A percentile compares a stretch with the other conserved stretches of the same genome.
Conservation (phyloP, 2,113 vertebrate genomes). For the Oncorhynchus clarkii region DNA sequence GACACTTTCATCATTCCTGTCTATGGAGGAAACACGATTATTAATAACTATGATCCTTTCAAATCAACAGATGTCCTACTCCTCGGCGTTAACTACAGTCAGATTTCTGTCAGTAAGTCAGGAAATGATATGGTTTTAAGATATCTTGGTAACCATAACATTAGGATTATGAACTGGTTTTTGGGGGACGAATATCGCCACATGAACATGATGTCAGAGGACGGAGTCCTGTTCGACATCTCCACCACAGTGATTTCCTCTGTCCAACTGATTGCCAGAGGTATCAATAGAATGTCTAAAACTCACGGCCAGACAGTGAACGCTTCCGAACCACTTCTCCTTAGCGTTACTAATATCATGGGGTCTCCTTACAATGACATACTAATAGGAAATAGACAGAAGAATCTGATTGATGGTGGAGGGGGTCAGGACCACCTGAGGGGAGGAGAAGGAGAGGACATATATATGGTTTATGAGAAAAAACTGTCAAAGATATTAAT, state of each 20-base stretch:
- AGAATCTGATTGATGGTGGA: constrained; percentile 51
- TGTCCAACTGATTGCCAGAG: constrained; percentile 47
- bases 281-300: constrained; percentile 51
- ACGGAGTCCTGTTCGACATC: constrained; percentile 54
- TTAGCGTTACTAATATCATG: constrained; percentile 38
- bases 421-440: constrained; percentile 41
- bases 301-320: neutral
- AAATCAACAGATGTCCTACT: constrained; percentile 42
- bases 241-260: constrained; percentile 37
- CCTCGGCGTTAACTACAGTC: constrained; percentile 32
- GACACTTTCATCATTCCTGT: constrained; percentile 53
- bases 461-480: constrained; percentile 30
- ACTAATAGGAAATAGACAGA: constrained; percentile 47
- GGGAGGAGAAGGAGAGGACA: constrained; percentile 12
- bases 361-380: constrained; percentile 40
- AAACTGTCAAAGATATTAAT: constrained; percentile 11
- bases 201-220: constrained; percentile 49
- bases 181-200: constrained; percentile 45
- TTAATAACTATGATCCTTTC: constrained; percentile 52
- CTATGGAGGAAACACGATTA: constrained; percentile 42
- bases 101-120: constrained; percentile 52
- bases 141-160: constrained; percentile 40
- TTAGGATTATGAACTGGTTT: constrained; percentile 51
- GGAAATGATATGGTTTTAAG: constrained; percentile 27
- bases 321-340: constrained; percentile 34